Evolutionary conservation across 1,140 invertebrate genomes (phyloP), one percentile per base, ranked within the genome.

Genomic region (Neodiprion lecontei): DNA sequence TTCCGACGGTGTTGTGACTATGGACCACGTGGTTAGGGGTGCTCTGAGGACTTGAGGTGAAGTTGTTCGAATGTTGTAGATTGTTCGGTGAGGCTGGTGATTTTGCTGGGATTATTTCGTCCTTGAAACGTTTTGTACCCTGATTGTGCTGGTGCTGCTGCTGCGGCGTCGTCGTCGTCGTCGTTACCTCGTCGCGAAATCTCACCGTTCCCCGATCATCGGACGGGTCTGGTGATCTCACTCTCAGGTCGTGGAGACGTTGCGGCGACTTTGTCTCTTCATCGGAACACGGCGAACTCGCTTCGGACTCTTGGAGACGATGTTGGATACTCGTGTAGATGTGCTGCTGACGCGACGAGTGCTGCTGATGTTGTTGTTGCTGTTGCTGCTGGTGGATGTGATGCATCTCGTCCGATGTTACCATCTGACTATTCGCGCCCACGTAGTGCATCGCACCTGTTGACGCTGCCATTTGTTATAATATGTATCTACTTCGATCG

Each of bases 1-100:
- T 91, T 4, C 84, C 83, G 9, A 79, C 70, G 5, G 81, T 69
- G 53, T 71, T 75, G 68, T 73, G 73, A 61, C 76, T 53, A 14
- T n/a, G 10, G 50, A 14, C 10, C 1, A 14, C n/a, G 10, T 53
- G 50, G 50, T 21, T 21, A 21, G 17, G 17, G 17, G 17, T 21
- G 17, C 17, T 21, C 17, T 21, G 17, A 21, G 17, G 17, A 21
- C 17, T 21, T 21, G 17, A 21, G 17, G 17, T 21, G 17, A 21
- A 21, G 17, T 21, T 21, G 17, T 21, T 21, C 17, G 17, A 21
- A 21, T 21, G 17, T 21, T 21, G 17, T 21, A 21, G 17, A 21
- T 21, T 21, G 17, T 21, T 21, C 17, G 17, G 17, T 21, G 17
- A 21, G 17, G 17, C 17, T 21, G 17, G 17, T 21, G 17, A 21